phyloP scores from a whole-genome alignment of 1,140 invertebrate genomes.

The Cydia splendana region DNA sequence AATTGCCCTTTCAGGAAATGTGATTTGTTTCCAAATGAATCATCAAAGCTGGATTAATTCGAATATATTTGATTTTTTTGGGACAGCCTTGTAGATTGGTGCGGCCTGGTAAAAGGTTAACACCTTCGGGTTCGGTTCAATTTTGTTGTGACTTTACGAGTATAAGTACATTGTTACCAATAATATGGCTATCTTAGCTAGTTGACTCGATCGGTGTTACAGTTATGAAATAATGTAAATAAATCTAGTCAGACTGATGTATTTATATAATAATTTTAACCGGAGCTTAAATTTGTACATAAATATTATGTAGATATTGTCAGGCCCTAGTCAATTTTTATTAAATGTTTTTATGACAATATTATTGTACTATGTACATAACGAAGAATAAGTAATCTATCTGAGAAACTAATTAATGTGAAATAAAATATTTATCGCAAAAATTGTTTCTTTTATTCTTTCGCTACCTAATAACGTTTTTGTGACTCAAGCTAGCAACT shows the following conservation, averaged over 20 bases:
- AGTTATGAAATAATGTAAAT: constrained; percentile 40
- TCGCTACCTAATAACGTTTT: constrained; percentile 29
- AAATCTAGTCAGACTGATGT: constrained; percentile 47
- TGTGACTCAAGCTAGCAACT: not conserved
- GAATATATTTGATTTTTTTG: too few relatives aligned
- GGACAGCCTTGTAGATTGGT: too few relatives aligned
- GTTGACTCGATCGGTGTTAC: constrained; percentile 33
- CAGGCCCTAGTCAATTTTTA: constrained; percentile 75
- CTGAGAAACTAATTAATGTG: constrained; percentile 66
- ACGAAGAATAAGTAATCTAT: constrained; percentile 56
- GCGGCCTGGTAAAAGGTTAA: too few relatives aligned
- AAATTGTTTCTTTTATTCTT: constrained; percentile 45
- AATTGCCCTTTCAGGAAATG: not conserved
- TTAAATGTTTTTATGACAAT: constrained; percentile 75
- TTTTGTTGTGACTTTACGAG: too few relatives aligned
- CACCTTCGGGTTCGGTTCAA: too few relatives aligned
- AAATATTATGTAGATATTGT: constrained; percentile 67
- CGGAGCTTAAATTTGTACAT: constrained; percentile 72
- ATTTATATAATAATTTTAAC: constrained; percentile 48
- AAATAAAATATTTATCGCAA: constrained; percentile 67
- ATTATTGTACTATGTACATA: constrained; percentile 75
- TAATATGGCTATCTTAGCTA: constrained; percentile 27
- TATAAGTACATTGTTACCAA: constrained; percentile 6
- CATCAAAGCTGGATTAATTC: not conserved
- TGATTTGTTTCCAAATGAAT: too few relatives aligned